Conservation (phyloP, 2,797 vertebrate genomes). For the Tauraco hartlaubi region DNA sequence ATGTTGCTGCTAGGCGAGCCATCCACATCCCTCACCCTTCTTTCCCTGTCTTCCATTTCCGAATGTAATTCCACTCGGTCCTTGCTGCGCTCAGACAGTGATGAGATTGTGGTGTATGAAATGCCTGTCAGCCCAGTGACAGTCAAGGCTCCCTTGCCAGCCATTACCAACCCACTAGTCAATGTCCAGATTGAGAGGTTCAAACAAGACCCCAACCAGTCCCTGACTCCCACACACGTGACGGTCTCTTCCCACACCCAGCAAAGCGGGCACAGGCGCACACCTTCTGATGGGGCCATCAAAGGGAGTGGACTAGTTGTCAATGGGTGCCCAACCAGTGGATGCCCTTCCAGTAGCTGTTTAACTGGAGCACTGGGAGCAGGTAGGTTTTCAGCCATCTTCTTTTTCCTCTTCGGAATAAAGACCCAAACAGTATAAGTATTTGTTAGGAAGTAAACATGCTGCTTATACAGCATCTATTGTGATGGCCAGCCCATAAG, state of each 20-base stretch:
- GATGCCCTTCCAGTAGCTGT: slow-evolving; percentile 81
- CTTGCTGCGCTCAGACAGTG: slow-evolving; percentile 91
- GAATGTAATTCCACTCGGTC: slow-evolving; percentile 97
- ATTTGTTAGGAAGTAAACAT: background rate
- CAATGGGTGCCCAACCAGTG: slow-evolving; percentile 77
- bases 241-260: slow-evolving; percentile 83
- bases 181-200: slow-evolving; percentile 95
- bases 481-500: background rate
- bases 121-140: slow-evolving; percentile 82
- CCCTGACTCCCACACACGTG: slow-evolving; percentile 94
- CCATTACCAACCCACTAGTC: slow-evolving; percentile 90
- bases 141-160: slow-evolving; percentile 72
- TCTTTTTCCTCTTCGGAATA: background rate
- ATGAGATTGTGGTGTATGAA: slow-evolving; percentile 90
- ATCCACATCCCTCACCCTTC: slow-evolving; percentile 88
- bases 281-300: slow-evolving; percentile 95
- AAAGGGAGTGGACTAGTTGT: slow-evolving; percentile 80
- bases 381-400: slow-evolving; percentile 75
- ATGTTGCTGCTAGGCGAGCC: slow-evolving; percentile 80
- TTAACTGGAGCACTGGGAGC: slow-evolving; percentile 75
- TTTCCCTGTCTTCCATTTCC: slow-evolving; percentile 93
- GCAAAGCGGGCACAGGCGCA: slow-evolving; percentile 85
- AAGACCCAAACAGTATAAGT: background rate
- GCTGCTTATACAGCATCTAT: background rate
- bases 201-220: slow-evolving; percentile 94